Conservation (phyloP, 2,113 vertebrate species). For the Coreoperca whiteheadi region DNA sequence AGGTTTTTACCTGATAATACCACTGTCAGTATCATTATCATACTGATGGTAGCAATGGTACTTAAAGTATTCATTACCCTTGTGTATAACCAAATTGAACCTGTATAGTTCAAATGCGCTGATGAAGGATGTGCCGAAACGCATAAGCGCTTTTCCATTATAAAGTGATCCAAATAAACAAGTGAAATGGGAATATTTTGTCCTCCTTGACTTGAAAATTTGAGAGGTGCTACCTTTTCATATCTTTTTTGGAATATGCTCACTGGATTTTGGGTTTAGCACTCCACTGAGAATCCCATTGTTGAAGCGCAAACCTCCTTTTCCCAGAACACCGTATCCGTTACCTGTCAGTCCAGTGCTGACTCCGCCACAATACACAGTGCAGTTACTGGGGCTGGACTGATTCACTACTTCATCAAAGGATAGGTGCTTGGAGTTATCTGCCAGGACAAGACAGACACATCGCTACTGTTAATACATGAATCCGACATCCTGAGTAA, state of each 20-base stretch:
- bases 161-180: no score
- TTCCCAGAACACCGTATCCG: background rate
- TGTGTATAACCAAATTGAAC: no score
- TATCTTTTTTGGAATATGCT: no score
- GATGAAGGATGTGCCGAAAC: no score
- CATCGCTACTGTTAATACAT: background rate
- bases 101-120: no score
- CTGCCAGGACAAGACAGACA: conserved; percentile 64
- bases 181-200: no score
- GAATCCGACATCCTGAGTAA: background rate
- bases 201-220: no score
- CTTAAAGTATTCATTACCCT: background rate
- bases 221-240: no score
- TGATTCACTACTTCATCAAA: conserved; percentile 98
- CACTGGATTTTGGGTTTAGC: no score
- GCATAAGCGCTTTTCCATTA: no score
- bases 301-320: no score
- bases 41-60: background rate
- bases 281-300: no score
- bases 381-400: conserved; percentile 98
- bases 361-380: conserved; percentile 97
- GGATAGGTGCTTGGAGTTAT: conserved; percentile 93
- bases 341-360: conserved; percentile 94
- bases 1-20: background rate
- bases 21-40: background rate